Base-by-base conservation (phyloP, 2,888 invertebrate species). In the Conchocele bisecta region DNA sequence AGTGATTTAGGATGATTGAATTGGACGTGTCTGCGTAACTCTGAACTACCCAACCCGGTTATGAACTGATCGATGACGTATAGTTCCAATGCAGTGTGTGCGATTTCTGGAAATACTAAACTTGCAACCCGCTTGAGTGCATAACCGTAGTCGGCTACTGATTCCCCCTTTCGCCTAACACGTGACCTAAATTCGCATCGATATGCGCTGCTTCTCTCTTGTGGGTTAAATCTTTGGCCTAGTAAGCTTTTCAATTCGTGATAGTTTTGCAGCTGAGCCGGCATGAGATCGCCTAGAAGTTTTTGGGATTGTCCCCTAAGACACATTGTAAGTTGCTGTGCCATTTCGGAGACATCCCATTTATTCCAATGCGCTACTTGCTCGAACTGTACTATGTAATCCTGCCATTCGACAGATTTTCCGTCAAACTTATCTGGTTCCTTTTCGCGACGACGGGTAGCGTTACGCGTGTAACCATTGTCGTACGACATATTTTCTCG, bases 321-420 rank as follows among this genome's bases (percentile, higher is more conserved):
- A 20, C 46, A 28, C 61, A 61, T 61, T n/a, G 6, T 24, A 11
- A 61, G 17, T 39, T 61, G 51, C 17, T 48, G 61, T 17, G 48
- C 61, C 17, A 39, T 61, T 51, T 61, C 51, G 1, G 35, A 6
- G 9, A 28, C 33, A 37, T 15, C 20, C 61, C 61, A 51, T 39
- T 37, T 37, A 28, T 61, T 51, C 51, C 61, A 51, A 1, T 17
- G 20, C 17, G 61, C 7, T 1, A 51, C 39, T 29, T 61, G 51
- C 31, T 61, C 50, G 39, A 61, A 60, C 24, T 61, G 61, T 2
- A 61, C 39, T 1, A 61, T 4, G 31, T 61, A 51, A 37, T 61
- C 61, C 24, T 51, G 37, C 61, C 29, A 61, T 7, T 51, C 61
- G 22, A 29, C 39, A 1, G 50, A 3, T 51, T 50, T 60, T 6